These are phyloP conservation scores for Diarsia mendica DNA, from an alignment of 2,888 invertebrate species.

Conservation along the genomic window DNA sequence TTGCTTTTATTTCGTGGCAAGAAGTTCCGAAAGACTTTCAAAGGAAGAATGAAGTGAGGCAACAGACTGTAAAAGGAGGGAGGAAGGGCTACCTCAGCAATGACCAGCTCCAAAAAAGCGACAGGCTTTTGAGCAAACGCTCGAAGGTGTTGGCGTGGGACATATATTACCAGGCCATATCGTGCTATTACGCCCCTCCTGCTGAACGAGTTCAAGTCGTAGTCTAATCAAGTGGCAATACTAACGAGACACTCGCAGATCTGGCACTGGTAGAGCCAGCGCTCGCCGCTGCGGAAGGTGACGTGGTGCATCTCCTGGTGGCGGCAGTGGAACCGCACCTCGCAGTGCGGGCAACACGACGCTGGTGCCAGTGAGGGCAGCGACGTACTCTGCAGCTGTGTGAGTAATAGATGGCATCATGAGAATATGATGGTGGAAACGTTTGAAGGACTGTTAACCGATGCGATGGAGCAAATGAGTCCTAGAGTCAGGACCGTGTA, in stretches of 20 bases:
- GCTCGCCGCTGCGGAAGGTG: conserved; percentile 94
- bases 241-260: conserved; percentile 97
- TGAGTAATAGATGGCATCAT: conserved; percentile 14
- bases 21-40: too few relatives aligned
- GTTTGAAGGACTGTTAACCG: neutral
- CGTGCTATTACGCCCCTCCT: neutral
- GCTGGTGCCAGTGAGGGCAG: conserved; percentile 86
- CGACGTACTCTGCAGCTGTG: conserved; percentile 89
- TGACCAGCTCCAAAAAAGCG: neutral
- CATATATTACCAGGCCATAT: neutral
- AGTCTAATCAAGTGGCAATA: conserved; percentile 45
- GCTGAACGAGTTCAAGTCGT: neutral
- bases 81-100: neutral
- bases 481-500: neutral
- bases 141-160: neutral
- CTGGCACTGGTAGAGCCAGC: conserved; percentile 97
- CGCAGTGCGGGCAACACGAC: conserved; percentile 95
- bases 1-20: neutral
- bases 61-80: neutral
- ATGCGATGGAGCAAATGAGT: neutral
- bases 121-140: neutral
- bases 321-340: conserved; percentile 93
- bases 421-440: neutral
- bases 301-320: conserved; percentile 95
- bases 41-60: neutral